Conservation (phyloP, 2,797 vertebrate species). For the Premnoplex brunnescens region DNA sequence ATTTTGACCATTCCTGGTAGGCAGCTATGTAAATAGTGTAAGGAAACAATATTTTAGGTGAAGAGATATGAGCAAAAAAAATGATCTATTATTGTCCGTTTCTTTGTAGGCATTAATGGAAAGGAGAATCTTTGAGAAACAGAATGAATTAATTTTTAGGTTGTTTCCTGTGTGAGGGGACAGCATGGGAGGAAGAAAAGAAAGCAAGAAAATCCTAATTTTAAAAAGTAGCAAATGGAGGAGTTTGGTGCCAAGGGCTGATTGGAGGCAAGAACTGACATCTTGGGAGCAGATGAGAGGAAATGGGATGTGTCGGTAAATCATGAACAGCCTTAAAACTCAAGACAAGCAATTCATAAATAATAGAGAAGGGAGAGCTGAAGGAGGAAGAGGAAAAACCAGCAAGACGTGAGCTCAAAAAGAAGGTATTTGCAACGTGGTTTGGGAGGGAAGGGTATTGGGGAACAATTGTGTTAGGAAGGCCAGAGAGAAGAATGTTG, state of each 20-base stretch:
- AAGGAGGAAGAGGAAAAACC: not conserved
- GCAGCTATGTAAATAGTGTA: not conserved
- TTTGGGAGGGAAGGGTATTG: not conserved
- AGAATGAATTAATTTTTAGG: slow-evolving; percentile 20
- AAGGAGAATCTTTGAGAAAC: not conserved
- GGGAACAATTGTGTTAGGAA: not conserved
- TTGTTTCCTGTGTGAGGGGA: not conserved
- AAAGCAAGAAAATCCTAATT: not conserved
- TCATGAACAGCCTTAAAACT: slow-evolving; percentile 45
- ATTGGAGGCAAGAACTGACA: slow-evolving; percentile 35
- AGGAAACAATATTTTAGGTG: slow-evolving; percentile 3
- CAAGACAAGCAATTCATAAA: slow-evolving; percentile 29
- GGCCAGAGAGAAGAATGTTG: not conserved
- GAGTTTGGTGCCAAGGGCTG: slow-evolving; percentile 20
- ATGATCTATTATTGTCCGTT: not conserved
- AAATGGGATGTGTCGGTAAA: slow-evolving; percentile 51
- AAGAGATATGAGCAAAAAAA: not conserved
- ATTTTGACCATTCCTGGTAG: slow-evolving; percentile 35
- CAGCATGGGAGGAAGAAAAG: not conserved
- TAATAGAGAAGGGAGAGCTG: not conserved
- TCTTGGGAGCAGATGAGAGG: slow-evolving; percentile 67
- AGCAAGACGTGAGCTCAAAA: not conserved
- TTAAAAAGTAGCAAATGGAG: slow-evolving; percentile 17
- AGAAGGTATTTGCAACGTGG: not conserved
- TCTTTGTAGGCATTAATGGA: not conserved